phyloP scores from a whole-genome alignment of 1,140 invertebrate species.

The Luehdorfia chinensis region DNA sequence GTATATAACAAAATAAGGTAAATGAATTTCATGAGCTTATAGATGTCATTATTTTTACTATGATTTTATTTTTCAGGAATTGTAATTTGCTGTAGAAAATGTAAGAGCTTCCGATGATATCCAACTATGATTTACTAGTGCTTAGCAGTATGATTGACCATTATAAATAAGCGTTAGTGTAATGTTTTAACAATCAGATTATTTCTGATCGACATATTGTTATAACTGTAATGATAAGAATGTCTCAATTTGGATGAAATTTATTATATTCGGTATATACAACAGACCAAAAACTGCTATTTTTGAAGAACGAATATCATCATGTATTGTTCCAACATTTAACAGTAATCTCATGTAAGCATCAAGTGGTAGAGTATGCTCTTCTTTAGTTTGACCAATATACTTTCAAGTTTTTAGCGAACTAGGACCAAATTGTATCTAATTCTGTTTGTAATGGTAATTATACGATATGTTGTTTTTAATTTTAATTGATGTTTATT shows the following conservation, averaged over 20 bases:
- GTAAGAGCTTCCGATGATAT: slow-evolving; percentile 25
- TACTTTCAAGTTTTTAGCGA: slow-evolving; percentile 37
- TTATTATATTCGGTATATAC: slow-evolving; percentile 19
- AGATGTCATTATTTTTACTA: slow-evolving; percentile 23
- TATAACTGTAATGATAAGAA: slow-evolving; percentile 6
- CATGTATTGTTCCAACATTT: slow-evolving; percentile 4
- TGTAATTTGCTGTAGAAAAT: slow-evolving; percentile 32
- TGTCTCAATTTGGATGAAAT: slow-evolving; percentile 31
- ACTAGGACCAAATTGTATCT: slow-evolving; percentile 66
- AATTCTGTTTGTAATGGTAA: slow-evolving; percentile 60
- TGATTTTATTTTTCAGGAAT: slow-evolving; percentile 27
- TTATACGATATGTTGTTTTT: slow-evolving; percentile 58
- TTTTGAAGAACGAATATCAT: slow-evolving; percentile 21
- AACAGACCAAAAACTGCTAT: slow-evolving; percentile 23
- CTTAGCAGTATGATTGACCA: slow-evolving; percentile 18
- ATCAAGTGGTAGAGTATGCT: neutral
- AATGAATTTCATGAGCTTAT: slow-evolving; percentile 36
- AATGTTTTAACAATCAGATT: slow-evolving; percentile 21
- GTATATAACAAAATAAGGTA: slow-evolving; percentile 19
- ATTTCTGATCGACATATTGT: slow-evolving; percentile 18
- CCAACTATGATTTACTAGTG: neutral
- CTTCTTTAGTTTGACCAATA: slow-evolving; percentile 19
- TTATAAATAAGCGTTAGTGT: slow-evolving; percentile 20
- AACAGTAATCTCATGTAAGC: slow-evolving; percentile 6
- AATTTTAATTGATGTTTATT: slow-evolving; percentile 67